Percentiles rank a stretch among this genome's conserved stretches.
These are phyloP conservation scores for Rhynchonycteris naso DNA, from an alignment of 2,797 vertebrate species.

Conservation along the genomic window DNA sequence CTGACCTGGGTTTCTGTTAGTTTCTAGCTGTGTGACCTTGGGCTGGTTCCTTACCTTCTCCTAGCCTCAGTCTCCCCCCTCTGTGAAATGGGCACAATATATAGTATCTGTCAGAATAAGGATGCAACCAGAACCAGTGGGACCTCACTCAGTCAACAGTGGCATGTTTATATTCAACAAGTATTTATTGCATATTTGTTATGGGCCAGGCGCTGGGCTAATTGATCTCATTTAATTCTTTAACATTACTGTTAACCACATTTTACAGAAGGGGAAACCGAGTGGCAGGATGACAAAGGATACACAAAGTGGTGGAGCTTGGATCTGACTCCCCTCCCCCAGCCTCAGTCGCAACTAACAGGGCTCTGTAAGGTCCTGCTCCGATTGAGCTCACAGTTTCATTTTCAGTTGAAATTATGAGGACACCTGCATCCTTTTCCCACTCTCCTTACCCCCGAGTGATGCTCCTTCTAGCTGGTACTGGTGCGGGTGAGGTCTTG, in stretches of 20 bases:
- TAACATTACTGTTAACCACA: neutral
- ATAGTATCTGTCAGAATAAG: neutral
- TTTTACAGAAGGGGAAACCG: conserved; percentile 17
- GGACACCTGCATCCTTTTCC: neutral
- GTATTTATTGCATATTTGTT: conserved; percentile 38
- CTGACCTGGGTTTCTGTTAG: neutral
- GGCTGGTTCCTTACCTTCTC: neutral
- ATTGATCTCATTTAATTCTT: neutral
- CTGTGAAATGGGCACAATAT: conserved; percentile 30
- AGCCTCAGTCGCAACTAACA: neutral
- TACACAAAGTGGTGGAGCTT: neutral
- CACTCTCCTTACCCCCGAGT: neutral
- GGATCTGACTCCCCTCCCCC: neutral
- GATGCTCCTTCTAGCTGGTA: neutral
- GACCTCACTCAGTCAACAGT: neutral
- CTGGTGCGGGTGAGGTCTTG: neutral
- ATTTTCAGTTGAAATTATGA: conserved; percentile 42
- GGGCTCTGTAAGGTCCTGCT: neutral
- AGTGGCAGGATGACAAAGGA: neutral
- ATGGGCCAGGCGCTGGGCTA: neutral
- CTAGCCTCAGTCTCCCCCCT: conserved; percentile 53
- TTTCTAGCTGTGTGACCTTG: conserved; percentile 44
- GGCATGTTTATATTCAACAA: conserved; percentile 65
- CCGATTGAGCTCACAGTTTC: neutral
- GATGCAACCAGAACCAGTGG: neutral